Base-by-base conservation (phyloP, 2,888 invertebrate genomes). In the Cryptocephalus moraei region DNA sequence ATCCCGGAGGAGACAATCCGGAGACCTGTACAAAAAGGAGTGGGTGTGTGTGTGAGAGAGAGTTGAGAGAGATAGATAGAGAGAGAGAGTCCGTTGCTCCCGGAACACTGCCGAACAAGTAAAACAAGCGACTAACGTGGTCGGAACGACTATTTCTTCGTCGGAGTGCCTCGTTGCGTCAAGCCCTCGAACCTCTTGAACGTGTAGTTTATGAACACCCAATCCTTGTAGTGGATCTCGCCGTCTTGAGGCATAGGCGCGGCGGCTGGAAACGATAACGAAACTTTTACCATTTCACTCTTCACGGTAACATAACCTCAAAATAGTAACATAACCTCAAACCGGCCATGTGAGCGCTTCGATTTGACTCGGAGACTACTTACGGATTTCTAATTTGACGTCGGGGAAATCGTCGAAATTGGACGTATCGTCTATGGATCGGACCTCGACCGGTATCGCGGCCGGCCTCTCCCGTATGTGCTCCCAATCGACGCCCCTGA, bases 381-480 rank as follows among this genome's bases (percentile, higher is more conserved):
- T 80, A 95, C 95, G 94, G 76, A 96, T 94, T 78, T 94, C 92
- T 59, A 97, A 81, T 70, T 97, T 96, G 63, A 95, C 95, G 74
- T 99, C 97, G 8, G 97, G 97, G 79, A 99, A 99, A 65, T 99
- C 99, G 74, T 99, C 99, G 72, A 99, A 99, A 76, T 99, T 99
- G 57, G 96, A 96, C 39, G 99, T 99, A 73, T 99, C 99, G 71
- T 99, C 99, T 62, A 99, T 99, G 57, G 96, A 95, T 69, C 91
- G 89, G 49, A 99, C 95, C 69, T 95, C 93, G 22, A 99, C 94
- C 42, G 91, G 86, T 72, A 97, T 96, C 62, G 97, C 97, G 51
- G 99, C 94, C 44, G 99, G 99, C 48, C 97, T 80, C 70, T 99
- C 97, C 53, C 97, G 81, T 65, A 99, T 97, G 74, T 99, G 96